Percentiles rank a stretch among this genome's conserved stretches.
Evolutionary conservation across 2,888 invertebrate genomes (phyloP).

Genomic region (Micropterix aruncella): DNA sequence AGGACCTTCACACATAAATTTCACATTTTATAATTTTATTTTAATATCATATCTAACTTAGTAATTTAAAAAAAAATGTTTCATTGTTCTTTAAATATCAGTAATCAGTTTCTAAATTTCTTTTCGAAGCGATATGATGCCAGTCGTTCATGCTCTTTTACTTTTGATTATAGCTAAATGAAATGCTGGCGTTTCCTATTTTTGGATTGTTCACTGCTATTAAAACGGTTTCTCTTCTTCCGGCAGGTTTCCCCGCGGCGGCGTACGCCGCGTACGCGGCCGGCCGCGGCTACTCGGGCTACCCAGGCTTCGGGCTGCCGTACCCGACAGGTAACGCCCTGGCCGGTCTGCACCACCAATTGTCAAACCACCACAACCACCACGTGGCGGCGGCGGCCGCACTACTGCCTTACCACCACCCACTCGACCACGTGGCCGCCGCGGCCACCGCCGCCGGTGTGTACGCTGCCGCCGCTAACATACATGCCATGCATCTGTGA

Average conservation of each 20-base stretch:
- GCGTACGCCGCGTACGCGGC: slow-evolving; percentile 94
- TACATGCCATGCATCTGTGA: slow-evolving; percentile 72
- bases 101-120: no score
- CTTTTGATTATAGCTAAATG: no score
- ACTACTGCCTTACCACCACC: slow-evolving; percentile 53
- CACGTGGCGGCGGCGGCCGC: slow-evolving; percentile 45
- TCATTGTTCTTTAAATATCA: no score
- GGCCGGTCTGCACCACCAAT: slow-evolving; percentile 64
- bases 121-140: no score
- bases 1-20: no score
- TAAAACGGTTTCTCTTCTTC: slow-evolving; percentile 20
- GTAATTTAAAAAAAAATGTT: no score
- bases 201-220: slow-evolving; percentile 5
- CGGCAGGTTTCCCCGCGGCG: slow-evolving; percentile 83
- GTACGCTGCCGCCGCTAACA: slow-evolving; percentile 38
- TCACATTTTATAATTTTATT: no score
- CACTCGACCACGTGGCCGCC: slow-evolving; percentile 21
- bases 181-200: no score
- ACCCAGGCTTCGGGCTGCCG: slow-evolving; percentile 95
- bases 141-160: no score
- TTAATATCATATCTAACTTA: no score
- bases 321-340: slow-evolving; percentile 93
- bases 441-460: slow-evolving; percentile 32
- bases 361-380: slow-evolving; percentile 43
- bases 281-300: slow-evolving; percentile 92